Percentiles rank a stretch among this genome's conserved stretches.
phyloP scores from a whole-genome alignment of 53 echinoderm and acorn worm species.

The Henricia sp. region DNA sequence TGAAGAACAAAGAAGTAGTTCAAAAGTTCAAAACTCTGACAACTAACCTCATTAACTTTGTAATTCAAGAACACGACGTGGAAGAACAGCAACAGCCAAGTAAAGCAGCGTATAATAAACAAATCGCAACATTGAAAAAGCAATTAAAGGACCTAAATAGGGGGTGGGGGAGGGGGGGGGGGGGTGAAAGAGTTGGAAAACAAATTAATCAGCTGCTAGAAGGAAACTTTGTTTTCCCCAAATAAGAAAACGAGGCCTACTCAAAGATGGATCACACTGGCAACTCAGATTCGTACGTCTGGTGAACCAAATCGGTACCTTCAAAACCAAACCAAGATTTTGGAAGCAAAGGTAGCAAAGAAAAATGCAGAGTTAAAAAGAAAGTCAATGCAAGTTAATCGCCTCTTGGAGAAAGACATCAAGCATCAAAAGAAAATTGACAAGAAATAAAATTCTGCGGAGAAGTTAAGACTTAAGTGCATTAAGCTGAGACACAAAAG shows the following conservation, averaged over 20 bases:
- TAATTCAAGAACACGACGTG: neutral
- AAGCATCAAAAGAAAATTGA: neutral
- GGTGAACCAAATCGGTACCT: no score
- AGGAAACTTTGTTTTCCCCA: no score
- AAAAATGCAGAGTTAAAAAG: conserved; percentile 4
- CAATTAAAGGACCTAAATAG: neutral
- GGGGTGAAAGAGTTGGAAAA: no score
- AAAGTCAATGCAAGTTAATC: neutral
- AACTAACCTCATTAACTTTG: neutral
- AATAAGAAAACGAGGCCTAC: no score
- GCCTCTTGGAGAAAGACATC: neutral
- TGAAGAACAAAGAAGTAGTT: conserved; percentile 19
- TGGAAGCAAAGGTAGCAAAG: no score
- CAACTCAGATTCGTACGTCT: no score
- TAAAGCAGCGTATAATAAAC: conserved; percentile 30
- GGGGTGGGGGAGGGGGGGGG: no score
- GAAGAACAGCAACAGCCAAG: neutral
- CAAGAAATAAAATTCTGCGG: neutral
- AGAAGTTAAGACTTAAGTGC: neutral
- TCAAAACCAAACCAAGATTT: no score
- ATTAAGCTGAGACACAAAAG: neutral
- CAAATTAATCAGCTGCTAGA: no score
- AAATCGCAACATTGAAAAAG: neutral
- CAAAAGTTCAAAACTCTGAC: neutral
- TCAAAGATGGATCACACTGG: no score